phyloP scores from a whole-genome alignment of 1,140 invertebrate species.

The Caenorhabditis brenneri region DNA sequence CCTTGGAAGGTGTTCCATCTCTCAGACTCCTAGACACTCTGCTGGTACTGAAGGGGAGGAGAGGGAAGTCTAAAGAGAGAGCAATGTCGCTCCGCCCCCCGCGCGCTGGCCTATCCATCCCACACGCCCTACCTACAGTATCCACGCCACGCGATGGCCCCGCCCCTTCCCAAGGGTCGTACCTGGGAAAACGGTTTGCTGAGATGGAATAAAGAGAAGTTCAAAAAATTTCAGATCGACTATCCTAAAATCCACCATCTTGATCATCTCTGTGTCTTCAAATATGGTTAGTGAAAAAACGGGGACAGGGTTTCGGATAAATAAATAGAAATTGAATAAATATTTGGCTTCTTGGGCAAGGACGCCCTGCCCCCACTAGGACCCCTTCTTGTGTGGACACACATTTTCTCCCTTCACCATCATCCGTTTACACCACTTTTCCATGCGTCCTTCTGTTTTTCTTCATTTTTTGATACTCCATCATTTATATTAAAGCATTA shows the following conservation, averaged over 20 bases:
- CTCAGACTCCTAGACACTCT: neutral
- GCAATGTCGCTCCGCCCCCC: neutral
- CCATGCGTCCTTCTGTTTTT: neutral
- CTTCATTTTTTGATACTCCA: neutral
- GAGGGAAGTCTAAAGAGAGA: neutral
- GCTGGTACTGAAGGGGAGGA: neutral
- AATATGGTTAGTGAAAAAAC: neutral
- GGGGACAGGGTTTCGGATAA: neutral
- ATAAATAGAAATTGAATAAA: slow-evolving; percentile 44
- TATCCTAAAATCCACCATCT: neutral
- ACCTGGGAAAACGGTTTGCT: neutral
- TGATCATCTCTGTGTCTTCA: no score
- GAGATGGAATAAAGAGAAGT: neutral
- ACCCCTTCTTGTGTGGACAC: slow-evolving; percentile 11
- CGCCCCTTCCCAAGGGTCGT: neutral
- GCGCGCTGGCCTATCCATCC: neutral
- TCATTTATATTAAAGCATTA: neutral
- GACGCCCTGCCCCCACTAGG: neutral
- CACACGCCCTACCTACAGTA: neutral
- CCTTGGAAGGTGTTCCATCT: neutral
- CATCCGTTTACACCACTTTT: neutral
- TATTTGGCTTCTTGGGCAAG: slow-evolving; percentile 41
- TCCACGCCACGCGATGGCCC: neutral
- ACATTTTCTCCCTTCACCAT: neutral
- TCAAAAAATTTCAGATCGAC: neutral